Base-by-base conservation (phyloP, 2,797 vertebrate species). In the Amphiprion clarkii region DNA sequence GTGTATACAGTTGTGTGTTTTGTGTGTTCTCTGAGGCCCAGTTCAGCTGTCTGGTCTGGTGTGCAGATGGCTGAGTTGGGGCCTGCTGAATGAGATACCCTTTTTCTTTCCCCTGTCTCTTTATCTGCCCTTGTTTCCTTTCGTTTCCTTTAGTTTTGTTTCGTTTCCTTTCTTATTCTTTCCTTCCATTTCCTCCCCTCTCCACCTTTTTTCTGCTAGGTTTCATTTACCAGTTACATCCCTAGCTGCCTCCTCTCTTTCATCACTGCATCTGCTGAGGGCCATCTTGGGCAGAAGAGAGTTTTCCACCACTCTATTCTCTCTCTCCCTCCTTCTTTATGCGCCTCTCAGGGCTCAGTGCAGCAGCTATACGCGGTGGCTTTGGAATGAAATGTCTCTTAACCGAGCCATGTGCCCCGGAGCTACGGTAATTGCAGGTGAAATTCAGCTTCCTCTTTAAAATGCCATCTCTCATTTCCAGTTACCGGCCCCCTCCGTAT, bases 401-500 rank as follows among this genome's bases (percentile, higher is more conserved):
- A 94, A 91, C 91, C 90, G 90, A 93, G 93, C 92, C 92, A 85
- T 90, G 89, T 94, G 93, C 92, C 94, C 95, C 80, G 89, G 86
- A 95, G 94, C 94, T 94, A 95, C 93, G 92, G 93, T 95, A 95
- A 95, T 95, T 95, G 94, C 94, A 95, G 95, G 95, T 95, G 95
- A 94, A 95, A 95, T 94, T 95, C 94, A 92, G 94, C 93, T 93
- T 95, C 94, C 93, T 95, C 93, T 95, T 95, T 95, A 95, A 95
- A 95, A 95, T 93, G 92, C 93, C 94, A 94, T 94, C 94, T 95
- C 93, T 95, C 93, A 95, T 95, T 95, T 95, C 93, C 94, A 95
- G 94, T 94, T 92, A 92, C 89, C 86, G 85, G 85, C 91, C 90
- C 90, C 92, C 93, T 90, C 87, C 64, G 71, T 93, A 92, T 91